Evolutionary conservation across 2,113 vertebrate genomes (phyloP), one percentile per base, ranked within the genome.

Genomic region (Vulpes ferrilata): DNA sequence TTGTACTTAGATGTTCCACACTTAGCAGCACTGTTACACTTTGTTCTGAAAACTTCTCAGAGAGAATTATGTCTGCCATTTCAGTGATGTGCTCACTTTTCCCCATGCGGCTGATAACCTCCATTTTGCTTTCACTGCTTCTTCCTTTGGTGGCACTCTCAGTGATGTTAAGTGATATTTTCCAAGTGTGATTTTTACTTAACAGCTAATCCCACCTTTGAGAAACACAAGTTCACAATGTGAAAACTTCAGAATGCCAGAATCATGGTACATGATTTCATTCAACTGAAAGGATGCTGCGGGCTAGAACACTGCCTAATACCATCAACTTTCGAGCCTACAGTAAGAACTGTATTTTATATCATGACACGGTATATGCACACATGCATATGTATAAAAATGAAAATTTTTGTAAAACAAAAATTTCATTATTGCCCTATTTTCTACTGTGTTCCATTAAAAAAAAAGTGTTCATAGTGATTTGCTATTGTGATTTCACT

Each of bases 141-240:
- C 25, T 73, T 88, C n/a, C 85, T 27, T 38, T 74, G 22, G 27
- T 53, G 13, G 55, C 11, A 25, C 11, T 64, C 30, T 84, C 88
- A 32, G n/a, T 93, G 55, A 83, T 25, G 55, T 79, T 55, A 88
- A 81, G 25, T 55, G 62, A 43, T 74, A 51, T 30, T 94, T 81
- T 81, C 73, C n/a, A 90, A 73, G n/a, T 90, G 57, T 74, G 57
- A 91, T 91, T 86, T 86, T 81, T 81, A 86, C 7, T 71, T 79
- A 86, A 81, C 89, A 71, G 62, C 62, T 71, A 93, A 80, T n/a
- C 17, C 43, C 19, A n/a, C 43, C 43, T 80, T 79, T 43, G 59
- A 79, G 38, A 93, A 94, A 89, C 38, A 59, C 64, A 88, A 69
- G 79, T 89, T 84, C 35, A 93, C 59, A 76, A 55, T 48, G 43